Base-by-base conservation (phyloP, 2,888 invertebrate species). In the Linnaemya tessellans region DNA sequence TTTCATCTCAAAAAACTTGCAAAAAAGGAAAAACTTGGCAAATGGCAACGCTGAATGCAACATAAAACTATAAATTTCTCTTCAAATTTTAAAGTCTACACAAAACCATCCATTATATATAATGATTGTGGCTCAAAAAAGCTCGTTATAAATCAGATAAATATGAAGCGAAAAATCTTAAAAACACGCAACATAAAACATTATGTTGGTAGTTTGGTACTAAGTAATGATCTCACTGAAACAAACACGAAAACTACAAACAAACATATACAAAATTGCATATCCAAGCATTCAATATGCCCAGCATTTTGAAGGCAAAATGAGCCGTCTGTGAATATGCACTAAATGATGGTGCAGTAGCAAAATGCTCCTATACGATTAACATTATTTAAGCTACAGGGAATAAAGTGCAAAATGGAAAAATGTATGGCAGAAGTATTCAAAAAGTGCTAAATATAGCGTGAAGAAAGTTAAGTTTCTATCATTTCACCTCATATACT, bases 41-140 rank as follows among this genome's bases (percentile, higher is more conserved):
- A n/a, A n/a, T n/a, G n/a, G n/a, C n/a, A n/a, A n/a, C n/a, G n/a
- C n/a, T n/a, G n/a, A n/a, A n/a, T n/a, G n/a, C 11, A 35, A 64
- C 38, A 22, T 60, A 22, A 20, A 46, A n/a, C n/a, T 41, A 49
- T 22, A 65, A 38, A 25, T 64, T 64, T 38, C n/a, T 54, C 43
- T 54, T 8, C 1, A 30, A 38, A 65, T 75, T 25, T 9, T 1
- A 46, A 65, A 77, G 54, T 15, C 20, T 9, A 9, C 38, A 15
- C 15, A 49, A 60, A 64, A 64, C n/a, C 41, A 54, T 51, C 11
- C 30, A 51, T 79, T 79, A 54, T 58, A 67, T 46, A 46, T 67
- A 68, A 79, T 58, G 73, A 15, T 62, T 62, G 60, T 78, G 68
- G 51, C 13, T 78, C 60, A 78, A 20, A 51, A 78, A 54, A 4